Evolutionary conservation across 2,888 invertebrate species (phyloP).

Genomic region (Ceraclea dissimilis): DNA sequence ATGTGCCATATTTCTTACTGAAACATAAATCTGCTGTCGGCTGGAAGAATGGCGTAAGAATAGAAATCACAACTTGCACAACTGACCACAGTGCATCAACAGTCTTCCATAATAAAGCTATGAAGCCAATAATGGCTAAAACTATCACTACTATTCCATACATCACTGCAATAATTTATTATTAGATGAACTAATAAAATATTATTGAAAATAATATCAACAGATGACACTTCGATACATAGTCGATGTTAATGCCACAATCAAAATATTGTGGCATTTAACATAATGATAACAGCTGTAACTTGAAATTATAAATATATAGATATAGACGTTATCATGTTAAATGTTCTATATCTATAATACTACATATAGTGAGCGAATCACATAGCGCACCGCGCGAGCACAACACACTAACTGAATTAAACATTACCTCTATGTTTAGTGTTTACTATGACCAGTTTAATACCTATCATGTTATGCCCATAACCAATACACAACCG

Average conservation of each 20-base stretch:
- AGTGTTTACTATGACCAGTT: too few species aligned
- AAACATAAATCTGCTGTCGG: constrained; percentile 54
- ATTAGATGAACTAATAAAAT: neutral
- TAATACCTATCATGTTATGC: too few species aligned
- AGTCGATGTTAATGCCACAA: too few species aligned
- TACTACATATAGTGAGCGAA: too few species aligned
- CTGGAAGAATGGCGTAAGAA: constrained; percentile 60
- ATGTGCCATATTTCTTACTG: constrained; percentile 65
- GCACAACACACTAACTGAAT: neutral
- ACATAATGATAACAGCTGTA: too few species aligned
- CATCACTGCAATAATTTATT: neutral
- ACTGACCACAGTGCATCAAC: constrained; percentile 56
- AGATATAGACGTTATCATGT: too few species aligned
- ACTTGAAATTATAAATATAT: too few species aligned
- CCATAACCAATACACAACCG: too few species aligned
- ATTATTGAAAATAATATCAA: neutral
- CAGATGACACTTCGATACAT: too few species aligned
- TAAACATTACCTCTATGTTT: neutral
- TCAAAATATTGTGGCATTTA: too few species aligned
- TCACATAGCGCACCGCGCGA: too few species aligned
- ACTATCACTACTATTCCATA: constrained; percentile 19
- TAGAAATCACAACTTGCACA: constrained; percentile 49
- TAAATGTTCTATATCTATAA: too few species aligned
- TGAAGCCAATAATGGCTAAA: constrained; percentile 46
- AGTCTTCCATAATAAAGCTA: constrained; percentile 42